Evolutionary conservation across 92 coral and sea anemone species (phyloP).

Genomic region (Siderastrea siderea): DNA sequence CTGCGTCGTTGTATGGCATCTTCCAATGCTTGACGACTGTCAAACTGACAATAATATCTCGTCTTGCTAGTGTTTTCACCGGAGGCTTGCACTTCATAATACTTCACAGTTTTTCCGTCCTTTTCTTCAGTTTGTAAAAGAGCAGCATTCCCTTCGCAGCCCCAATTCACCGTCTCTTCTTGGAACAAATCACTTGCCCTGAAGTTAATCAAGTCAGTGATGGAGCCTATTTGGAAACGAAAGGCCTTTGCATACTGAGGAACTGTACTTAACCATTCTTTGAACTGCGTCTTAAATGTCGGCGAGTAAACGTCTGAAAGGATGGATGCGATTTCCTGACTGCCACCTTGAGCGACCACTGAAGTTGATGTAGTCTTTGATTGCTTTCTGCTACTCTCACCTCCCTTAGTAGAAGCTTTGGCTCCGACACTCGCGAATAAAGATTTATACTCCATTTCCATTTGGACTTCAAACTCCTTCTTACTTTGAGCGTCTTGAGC

Average conservation of each 20-base stretch:
- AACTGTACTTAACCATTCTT: constrained; percentile 35
- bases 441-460: constrained; percentile 48
- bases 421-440: constrained; percentile 60
- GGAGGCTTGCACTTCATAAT: not conserved
- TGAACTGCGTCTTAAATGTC: constrained; percentile 8
- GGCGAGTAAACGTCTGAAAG: constrained; percentile 46
- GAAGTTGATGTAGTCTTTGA: constrained; percentile 42
- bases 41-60: constrained; percentile 13
- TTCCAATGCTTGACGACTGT: constrained; percentile 26
- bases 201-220: constrained; percentile 20
- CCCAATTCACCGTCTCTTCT: constrained; percentile 63
- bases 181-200: constrained; percentile 57
- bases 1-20: constrained; percentile 22
- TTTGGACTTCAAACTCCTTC: constrained; percentile 32
- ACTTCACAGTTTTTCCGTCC: not conserved
- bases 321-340: constrained; percentile 39
- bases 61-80: not conserved
- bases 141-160: constrained; percentile 54
- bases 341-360: constrained; percentile 42
- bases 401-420: not conserved
- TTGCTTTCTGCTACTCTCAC: constrained; percentile 8
- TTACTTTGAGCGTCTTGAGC: constrained; percentile 9
- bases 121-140: constrained; percentile 33
- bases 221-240: constrained; percentile 38
- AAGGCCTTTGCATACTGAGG: constrained; percentile 65